These are phyloP conservation scores for Selenia dentaria DNA, from an alignment of 2,888 invertebrate genomes.

Conservation along the genomic window DNA sequence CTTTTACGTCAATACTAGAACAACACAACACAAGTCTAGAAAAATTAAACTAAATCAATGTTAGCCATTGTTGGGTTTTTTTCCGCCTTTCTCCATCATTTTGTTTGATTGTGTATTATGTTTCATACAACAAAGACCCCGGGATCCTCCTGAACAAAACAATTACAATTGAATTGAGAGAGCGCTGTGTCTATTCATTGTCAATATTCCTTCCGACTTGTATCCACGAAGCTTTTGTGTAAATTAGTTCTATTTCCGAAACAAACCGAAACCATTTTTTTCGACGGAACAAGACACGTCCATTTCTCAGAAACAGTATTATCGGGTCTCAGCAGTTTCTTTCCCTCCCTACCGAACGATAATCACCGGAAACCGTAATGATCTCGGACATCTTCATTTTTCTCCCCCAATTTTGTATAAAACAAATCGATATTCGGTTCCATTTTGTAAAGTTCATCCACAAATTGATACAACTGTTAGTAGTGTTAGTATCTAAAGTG, in stretches of 20 bases:
- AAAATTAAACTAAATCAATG: too few relatives aligned
- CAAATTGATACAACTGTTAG: too few relatives aligned
- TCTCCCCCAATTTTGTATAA: conserved; percentile 35
- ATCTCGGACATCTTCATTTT: conserved; percentile 45
- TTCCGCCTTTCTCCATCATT: too few relatives aligned
- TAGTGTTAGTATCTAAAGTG: too few relatives aligned
- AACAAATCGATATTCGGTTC: conserved; percentile 34
- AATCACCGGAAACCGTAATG: conserved; percentile 49
- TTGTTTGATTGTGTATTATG: too few relatives aligned
- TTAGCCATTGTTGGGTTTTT: too few relatives aligned
- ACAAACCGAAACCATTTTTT: conserved; percentile 37
- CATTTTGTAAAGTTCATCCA: conserved; percentile 24
- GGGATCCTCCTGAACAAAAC: too few relatives aligned
- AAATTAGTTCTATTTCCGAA: conserved; percentile 38
- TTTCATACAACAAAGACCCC: too few relatives aligned
- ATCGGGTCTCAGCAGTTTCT: conserved; percentile 29
- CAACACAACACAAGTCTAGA: too few relatives aligned
- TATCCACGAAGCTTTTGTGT: conserved; percentile 21
- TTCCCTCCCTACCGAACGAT: conserved; percentile 33
- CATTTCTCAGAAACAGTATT: conserved; percentile 44
- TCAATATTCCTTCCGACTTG: conserved; percentile 2
- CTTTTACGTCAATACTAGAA: too few relatives aligned
- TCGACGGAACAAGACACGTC: conserved; percentile 36
- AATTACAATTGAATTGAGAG: neutral
- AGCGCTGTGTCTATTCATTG: conserved; percentile 20